Percentiles rank a stretch among this genome's conserved stretches.
Conservation (phyloP, 2,113 vertebrate genomes). For the Zapornia atra region DNA sequence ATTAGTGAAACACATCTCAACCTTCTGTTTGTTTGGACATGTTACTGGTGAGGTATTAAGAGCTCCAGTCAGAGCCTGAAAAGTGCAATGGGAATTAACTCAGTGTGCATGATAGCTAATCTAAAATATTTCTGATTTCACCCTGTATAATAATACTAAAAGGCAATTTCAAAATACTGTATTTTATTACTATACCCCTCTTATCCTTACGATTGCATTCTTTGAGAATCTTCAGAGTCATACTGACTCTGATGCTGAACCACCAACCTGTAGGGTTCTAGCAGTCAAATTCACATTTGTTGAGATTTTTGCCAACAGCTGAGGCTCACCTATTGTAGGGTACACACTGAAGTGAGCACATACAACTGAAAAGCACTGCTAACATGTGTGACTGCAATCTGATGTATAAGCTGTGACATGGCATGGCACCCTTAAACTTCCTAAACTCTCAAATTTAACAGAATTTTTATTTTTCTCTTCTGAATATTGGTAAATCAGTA, state of each 20-base stretch:
- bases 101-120: background rate
- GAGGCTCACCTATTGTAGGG: background rate
- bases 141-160: background rate
- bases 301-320: background rate
- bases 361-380: background rate
- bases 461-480: background rate
- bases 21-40: background rate
- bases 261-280: background rate
- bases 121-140: background rate
- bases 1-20: background rate
- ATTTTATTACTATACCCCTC: background rate
- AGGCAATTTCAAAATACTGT: background rate
- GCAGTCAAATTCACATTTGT: background rate
- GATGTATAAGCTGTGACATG: background rate
- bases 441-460: background rate
- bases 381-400: background rate
- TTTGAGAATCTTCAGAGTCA: background rate
- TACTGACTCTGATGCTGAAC: background rate
- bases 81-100: background rate
- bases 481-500: background rate
- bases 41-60: background rate
- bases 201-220: background rate
- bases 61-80: background rate
- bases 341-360: background rate
- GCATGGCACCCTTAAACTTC: background rate